Percentiles rank a stretch among this genome's conserved stretches.
Evolutionary conservation across 2,113 vertebrate species (phyloP).

Genomic region (Pluvialis apricaria): DNA sequence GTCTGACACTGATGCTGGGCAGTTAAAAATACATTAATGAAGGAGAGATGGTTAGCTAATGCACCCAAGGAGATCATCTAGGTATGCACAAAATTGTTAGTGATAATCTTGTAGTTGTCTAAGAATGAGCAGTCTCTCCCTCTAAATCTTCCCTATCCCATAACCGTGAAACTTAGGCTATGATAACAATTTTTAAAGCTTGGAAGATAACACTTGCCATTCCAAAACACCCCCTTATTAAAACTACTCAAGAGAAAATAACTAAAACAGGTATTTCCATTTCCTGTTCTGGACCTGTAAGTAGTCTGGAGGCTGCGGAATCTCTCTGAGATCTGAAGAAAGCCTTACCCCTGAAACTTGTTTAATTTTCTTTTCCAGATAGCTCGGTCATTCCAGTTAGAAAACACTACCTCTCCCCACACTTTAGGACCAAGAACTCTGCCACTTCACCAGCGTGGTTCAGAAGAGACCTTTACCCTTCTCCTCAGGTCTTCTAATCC

Average conservation of each 20-base stretch:
- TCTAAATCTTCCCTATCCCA: background rate
- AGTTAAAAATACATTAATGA: background rate
- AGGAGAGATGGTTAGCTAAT: background rate
- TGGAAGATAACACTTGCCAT: background rate
- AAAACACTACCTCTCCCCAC: background rate
- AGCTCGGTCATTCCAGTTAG: background rate
- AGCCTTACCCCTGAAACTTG: background rate
- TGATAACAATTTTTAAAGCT: background rate
- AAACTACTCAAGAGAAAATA: background rate
- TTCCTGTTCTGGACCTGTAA: background rate
- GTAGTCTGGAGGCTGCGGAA: background rate
- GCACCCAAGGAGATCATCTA: background rate
- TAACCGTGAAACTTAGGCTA: background rate
- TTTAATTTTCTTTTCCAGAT: background rate
- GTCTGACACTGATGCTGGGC: background rate
- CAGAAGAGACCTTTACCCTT: conserved; percentile 6
- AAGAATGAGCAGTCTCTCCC: background rate
- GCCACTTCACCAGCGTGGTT: background rate
- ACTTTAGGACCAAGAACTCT: background rate
- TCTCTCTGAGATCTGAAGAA: background rate
- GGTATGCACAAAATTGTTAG: background rate
- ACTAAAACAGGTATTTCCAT: background rate
- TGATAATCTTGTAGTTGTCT: background rate
- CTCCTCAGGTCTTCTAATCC: background rate
- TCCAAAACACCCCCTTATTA: background rate